Evolutionary conservation across 2,888 invertebrate genomes (phyloP), one percentile per base, ranked within the genome.

Genomic region (Abscondita cerata): DNA sequence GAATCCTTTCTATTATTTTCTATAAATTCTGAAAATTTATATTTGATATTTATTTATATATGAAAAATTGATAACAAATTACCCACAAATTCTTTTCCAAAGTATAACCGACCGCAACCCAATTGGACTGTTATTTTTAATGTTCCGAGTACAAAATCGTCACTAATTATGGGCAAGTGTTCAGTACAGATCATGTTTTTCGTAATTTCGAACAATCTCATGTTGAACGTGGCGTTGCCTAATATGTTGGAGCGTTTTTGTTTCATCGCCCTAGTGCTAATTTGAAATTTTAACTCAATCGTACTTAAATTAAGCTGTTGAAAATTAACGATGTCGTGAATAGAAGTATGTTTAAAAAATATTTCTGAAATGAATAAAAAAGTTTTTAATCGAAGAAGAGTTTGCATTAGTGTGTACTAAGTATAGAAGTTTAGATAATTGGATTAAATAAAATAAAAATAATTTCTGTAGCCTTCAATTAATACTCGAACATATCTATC

Each of bases 11-110:
- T 50, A 51, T 66, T 64, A 31, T 40, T 62, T 56, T 36, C 33
- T 18, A 59, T 41, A 59, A 59, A 57, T 36, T 59, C 64, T 62
- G 13, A 38, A 58, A 62, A 58, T 19, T 20, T 41, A 34, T 16
- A 48, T 16, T 18, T 8, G 8, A n/a, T n/a, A n/a, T 46, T 2
- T 18, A n/a, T 20, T n/a, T n/a, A 46, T 15, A 20, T 18, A 2
- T 46, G 20, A 46, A 18, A 2, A 46, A 5, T 11, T 2, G 12
- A 52, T n/a, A n/a, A 44, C 31, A 50, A 33, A 67, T 72, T 73
- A 82, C 81, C 81, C 65, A 83, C 71, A 71, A 82, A 82, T 67
- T 83, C 80, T 71, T 79, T 81, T 36, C 83, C 84, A 74, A 83
- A 84, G 70, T 83, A 81, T 48, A 81, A 71, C 68, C 76, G 75